Conservation (phyloP, 1,140 invertebrate genomes). For the Caenorhabditis tropicalis region DNA sequence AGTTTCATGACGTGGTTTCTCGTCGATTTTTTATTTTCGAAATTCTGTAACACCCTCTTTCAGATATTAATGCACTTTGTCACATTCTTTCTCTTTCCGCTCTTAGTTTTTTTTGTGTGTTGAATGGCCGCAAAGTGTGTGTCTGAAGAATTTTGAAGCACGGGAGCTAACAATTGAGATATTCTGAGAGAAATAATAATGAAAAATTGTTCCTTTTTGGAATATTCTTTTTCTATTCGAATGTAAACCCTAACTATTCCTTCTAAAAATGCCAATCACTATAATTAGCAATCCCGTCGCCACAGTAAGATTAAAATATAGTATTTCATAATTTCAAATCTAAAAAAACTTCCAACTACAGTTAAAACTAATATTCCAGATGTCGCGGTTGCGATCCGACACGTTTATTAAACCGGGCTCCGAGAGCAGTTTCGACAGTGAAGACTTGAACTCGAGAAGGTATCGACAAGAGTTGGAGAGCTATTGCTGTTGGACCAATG, state of each 20-base stretch:
- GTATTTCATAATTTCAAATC: not conserved
- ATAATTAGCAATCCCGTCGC: not conserved
- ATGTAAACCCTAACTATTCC: too few relatives aligned
- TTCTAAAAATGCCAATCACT: not conserved
- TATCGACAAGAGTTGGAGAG: not conserved
- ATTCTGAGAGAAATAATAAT: not conserved
- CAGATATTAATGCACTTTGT: constrained; percentile 3
- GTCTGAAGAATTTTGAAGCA: not conserved
- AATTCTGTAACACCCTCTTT: not conserved
- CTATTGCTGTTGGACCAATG: constrained; percentile 4
- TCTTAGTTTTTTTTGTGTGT: not conserved
- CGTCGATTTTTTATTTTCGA: not conserved
- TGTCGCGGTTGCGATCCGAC: constrained; percentile 19
- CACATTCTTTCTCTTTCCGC: not conserved
- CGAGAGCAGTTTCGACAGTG: constrained; percentile 25
- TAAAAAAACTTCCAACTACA: not conserved
- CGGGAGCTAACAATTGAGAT: not conserved
- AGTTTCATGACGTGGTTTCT: not conserved
- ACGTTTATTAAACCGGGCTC: constrained; percentile 4
- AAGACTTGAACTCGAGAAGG: constrained; percentile 20
- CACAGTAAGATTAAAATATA: not conserved
- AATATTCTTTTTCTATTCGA: too few relatives aligned
- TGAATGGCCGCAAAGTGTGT: not conserved
- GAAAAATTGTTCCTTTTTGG: too few relatives aligned
- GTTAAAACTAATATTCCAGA: not conserved